Evolutionary conservation across 37 sponge, comb jelly and placozoan genomes (phyloP).

Genomic region (Crambe crambe): DNA sequence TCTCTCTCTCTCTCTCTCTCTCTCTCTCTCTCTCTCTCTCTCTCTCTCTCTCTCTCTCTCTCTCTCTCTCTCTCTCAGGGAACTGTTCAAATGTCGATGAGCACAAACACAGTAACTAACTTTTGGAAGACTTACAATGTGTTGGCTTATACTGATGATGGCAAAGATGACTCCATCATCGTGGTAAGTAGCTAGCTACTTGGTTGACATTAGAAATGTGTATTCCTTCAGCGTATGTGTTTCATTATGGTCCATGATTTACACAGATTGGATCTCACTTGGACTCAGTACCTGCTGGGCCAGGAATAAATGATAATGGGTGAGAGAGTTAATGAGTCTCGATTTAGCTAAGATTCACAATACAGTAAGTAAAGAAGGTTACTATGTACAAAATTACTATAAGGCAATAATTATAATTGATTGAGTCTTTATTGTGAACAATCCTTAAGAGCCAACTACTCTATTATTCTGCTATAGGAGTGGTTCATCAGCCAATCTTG

Average conservation of each 20-base stretch:
- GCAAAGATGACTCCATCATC: constrained; percentile 39
- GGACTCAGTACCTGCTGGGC: constrained; percentile 85
- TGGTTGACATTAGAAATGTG: too few species aligned
- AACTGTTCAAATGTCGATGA: constrained; percentile 11
- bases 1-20: too few species aligned
- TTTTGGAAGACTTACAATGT: constrained; percentile 72
- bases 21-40: too few species aligned
- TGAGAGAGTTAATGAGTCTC: too few species aligned
- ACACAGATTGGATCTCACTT: constrained; percentile 83
- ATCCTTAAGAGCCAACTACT: too few species aligned
- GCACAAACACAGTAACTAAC: constrained; percentile 43
- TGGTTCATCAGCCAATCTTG: constrained; percentile 76
- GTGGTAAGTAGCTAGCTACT: constrained; percentile 63
- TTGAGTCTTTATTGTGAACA: too few species aligned
- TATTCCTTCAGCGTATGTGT: not conserved
- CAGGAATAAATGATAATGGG: constrained; percentile 94
- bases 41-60: not conserved
- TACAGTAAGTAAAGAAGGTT: too few species aligned
- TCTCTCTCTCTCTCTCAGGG: not conserved
- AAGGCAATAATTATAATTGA: too few species aligned
- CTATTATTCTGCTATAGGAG: constrained; percentile 59
- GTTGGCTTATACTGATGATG: constrained; percentile 46
- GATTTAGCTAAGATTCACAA: too few species aligned
- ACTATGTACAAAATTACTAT: too few species aligned
- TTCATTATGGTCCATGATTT: not conserved